A percentile compares a stretch with the other conserved stretches of the same genome.
Evolutionary conservation across 2,113 vertebrate species (phyloP).

Genomic region (Clupea harengus): DNA sequence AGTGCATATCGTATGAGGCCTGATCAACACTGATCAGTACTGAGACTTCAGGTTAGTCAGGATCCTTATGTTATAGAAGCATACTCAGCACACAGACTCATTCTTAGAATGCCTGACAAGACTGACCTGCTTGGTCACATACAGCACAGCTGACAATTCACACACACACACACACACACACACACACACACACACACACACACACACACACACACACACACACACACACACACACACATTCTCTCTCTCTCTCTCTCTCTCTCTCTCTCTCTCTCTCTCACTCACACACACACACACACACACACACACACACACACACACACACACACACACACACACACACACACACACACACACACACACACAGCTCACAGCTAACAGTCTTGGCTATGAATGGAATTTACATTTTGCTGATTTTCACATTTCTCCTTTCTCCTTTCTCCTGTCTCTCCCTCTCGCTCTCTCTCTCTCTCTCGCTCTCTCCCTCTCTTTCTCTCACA

Average conservation of each 20-base stretch:
- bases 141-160: neutral
- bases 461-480: too few relatives aligned
- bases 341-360: neutral
- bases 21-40: too few relatives aligned
- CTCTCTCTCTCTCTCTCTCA: too few relatives aligned
- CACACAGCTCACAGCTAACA: neutral
- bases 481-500: too few relatives aligned
- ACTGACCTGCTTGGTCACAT: neutral
- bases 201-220: neutral
- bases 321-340: neutral
- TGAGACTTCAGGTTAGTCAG: too few relatives aligned
- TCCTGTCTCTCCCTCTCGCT: too few relatives aligned
- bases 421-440: too few relatives aligned
- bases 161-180: neutral
- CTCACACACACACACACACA: neutral
- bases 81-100: slow-evolving; percentile 34
- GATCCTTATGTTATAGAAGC: neutral
- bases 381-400: too few relatives aligned
- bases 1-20: too few relatives aligned
- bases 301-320: neutral
- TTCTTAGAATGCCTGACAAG: neutral
- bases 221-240: too few relatives aligned
- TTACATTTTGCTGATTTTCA: too few relatives aligned
- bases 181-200: neutral
- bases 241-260: too few relatives aligned